Percentiles rank a stretch among this genome's conserved stretches.
phyloP scores from a whole-genome alignment of 2,797 vertebrate species.

The Diplodus puntazzo region DNA sequence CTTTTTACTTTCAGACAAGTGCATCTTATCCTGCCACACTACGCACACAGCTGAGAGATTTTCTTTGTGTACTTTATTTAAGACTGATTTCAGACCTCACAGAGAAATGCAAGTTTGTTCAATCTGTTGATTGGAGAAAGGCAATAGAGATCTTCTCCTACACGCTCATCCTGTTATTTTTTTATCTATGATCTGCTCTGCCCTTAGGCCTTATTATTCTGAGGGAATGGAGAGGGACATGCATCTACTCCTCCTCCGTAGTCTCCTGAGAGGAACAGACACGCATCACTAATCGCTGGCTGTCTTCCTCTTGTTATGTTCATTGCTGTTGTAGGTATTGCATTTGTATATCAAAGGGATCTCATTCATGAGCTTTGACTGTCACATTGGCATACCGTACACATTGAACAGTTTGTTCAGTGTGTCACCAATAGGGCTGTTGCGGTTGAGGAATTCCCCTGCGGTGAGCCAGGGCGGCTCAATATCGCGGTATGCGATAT shows the following conservation, averaged over 20 bases:
- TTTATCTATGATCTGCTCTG: constrained; percentile 41
- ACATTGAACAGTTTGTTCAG: not conserved
- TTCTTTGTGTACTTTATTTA: not conserved
- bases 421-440: too few species aligned
- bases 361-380: not conserved
- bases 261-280: constrained; percentile 56
- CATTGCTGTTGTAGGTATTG: not conserved
- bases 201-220: constrained; percentile 64
- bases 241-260: constrained; percentile 52
- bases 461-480: too few species aligned
- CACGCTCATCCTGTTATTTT: constrained; percentile 16
- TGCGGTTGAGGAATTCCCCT: too few species aligned
- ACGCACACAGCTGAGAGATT: not conserved
- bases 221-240: constrained; percentile 56
- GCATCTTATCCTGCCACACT: constrained; percentile 8
- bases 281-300: constrained; percentile 61
- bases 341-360: constrained; percentile 16
- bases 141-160: not conserved
- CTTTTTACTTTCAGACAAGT: constrained; percentile 48
- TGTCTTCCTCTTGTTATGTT: constrained; percentile 36
- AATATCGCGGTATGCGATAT: too few species aligned
- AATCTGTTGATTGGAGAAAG: constrained; percentile 30
- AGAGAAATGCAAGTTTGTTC: constrained; percentile 36
- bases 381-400: not conserved
- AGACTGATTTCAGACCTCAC: not conserved